These are phyloP conservation scores for Ondatra zibethicus DNA, from an alignment of 2,113 vertebrate species.

Conservation along the genomic window DNA sequence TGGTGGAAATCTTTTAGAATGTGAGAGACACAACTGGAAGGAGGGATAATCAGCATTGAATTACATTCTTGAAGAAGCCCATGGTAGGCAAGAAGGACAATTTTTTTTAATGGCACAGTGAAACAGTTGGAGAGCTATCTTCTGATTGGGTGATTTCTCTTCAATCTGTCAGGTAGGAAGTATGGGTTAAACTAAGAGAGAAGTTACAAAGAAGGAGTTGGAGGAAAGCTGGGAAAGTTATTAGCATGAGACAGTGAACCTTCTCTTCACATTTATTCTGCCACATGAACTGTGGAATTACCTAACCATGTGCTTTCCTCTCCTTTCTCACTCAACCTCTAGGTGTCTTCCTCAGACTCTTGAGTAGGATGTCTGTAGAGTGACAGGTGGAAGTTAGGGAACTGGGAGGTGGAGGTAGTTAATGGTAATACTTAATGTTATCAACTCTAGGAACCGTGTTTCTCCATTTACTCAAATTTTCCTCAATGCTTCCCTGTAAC, in stretches of 20 bases:
- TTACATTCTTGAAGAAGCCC: background rate
- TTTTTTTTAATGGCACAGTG: background rate
- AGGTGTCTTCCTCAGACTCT: background rate
- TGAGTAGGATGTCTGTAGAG: conserved; percentile 38
- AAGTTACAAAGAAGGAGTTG: background rate
- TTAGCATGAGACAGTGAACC: background rate
- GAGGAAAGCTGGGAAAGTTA: background rate
- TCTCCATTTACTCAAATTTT: conserved; percentile 9
- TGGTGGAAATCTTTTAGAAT: background rate
- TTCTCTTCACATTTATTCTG: background rate
- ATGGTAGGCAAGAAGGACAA: background rate
- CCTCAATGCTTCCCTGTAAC: background rate
- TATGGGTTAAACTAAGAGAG: background rate
- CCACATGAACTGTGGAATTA: background rate
- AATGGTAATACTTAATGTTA: background rate
- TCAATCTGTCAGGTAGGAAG: background rate
- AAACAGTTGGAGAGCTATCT: background rate
- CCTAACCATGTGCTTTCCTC: background rate
- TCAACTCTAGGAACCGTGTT: background rate
- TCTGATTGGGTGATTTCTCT: background rate
- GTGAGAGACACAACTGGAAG: background rate
- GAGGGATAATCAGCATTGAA: background rate
- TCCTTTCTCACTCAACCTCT: background rate
- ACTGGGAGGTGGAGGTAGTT: background rate
- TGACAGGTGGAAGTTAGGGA: background rate